Base-by-base conservation (phyloP, 2,113 vertebrate genomes). In the Larimichthys polyactis region DNA sequence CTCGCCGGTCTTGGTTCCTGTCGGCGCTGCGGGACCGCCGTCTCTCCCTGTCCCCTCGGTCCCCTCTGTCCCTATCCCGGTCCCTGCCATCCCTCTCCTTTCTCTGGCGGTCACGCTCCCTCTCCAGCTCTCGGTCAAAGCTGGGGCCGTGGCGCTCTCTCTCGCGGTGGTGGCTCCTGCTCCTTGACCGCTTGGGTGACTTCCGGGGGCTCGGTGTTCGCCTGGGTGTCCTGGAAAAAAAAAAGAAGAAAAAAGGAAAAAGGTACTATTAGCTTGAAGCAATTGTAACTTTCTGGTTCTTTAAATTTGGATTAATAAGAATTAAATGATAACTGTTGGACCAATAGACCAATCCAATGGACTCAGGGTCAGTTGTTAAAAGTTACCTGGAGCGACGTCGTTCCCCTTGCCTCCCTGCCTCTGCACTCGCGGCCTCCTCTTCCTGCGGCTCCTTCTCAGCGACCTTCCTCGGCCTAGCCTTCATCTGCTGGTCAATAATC, bases 401-500 rank as follows among this genome's bases (percentile, higher is more conserved):
- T 63, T 98, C 97, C 44, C 86, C 88, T 43, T 96, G 97, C 70
- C 95, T 95, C 29, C 96, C 96, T 19, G 95, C 71, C 90, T 98
- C 97, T 83, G 95, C 94, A 2, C 87, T 76, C 2, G 89, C 67
- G 0, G 96, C 95, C n/a, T 95, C 90, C 16, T 95, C 96, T 4
- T 46, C 44, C 44, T 46, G 96, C 29, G 91, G 83, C 5, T 98
- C 97, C 84, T 97, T 97, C 90, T 96, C 96, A 1, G 85, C 87
- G 36, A 97, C 92, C 93, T 98, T 99, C 55, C 98, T 96, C 63
- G 98, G 98, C 85, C 96, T 94, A 27, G 95, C 96, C 96, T 99
- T 99, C 87, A 99, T 97, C 86, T 99, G 97, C 83, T 97, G 96
- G 92, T 99, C 98, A 64, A 99, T 98, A 52, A 95, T 93, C 92